Percentiles rank a stretch among this genome's conserved stretches.
phyloP scores from a whole-genome alignment of 2,888 invertebrate genomes.

The Callimorpha dominula region DNA sequence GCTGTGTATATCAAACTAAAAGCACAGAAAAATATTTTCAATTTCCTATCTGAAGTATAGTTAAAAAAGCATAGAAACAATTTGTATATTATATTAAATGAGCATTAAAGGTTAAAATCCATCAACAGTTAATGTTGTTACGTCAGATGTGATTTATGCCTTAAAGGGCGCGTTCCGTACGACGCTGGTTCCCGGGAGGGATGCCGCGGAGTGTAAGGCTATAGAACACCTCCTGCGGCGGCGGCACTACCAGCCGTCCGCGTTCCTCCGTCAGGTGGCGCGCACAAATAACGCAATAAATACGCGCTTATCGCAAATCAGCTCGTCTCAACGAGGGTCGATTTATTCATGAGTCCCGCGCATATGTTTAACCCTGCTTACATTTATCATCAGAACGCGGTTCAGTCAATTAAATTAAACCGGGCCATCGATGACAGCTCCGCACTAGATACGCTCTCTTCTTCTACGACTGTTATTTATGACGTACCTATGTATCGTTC shows the following conservation, averaged over 20 bases:
- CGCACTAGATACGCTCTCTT: slow-evolving; percentile 73
- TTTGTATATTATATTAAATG: slow-evolving; percentile 52
- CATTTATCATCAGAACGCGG: slow-evolving; percentile 83
- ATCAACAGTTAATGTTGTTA: slow-evolving; percentile 70
- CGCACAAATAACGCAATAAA: slow-evolving; percentile 84
- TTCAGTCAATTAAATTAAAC: slow-evolving; percentile 85
- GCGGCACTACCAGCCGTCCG: slow-evolving; percentile 43
- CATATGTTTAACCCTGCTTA: slow-evolving; percentile 81
- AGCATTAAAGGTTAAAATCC: slow-evolving; percentile 64
- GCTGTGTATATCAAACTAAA: background rate
- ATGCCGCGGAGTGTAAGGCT: slow-evolving; percentile 68
- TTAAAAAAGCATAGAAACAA: slow-evolving; percentile 29
- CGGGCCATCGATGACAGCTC: slow-evolving; percentile 80
- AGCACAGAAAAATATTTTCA: slow-evolving; percentile 23
- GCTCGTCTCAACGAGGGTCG: slow-evolving; percentile 79
- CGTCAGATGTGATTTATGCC: slow-evolving; percentile 73
- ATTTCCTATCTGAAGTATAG: slow-evolving; percentile 23
- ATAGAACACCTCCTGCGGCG: slow-evolving; percentile 77
- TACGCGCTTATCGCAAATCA: slow-evolving; percentile 86
- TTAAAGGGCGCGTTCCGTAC: slow-evolving; percentile 60
- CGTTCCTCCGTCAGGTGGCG: slow-evolving; percentile 60
- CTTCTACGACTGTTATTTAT: slow-evolving; percentile 78
- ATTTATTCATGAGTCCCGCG: slow-evolving; percentile 81
- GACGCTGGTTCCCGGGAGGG: slow-evolving; percentile 63
- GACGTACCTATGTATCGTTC: slow-evolving; percentile 54